Conservation (phyloP, 2,113 vertebrate species). For the Oenanthe oenanthe region DNA sequence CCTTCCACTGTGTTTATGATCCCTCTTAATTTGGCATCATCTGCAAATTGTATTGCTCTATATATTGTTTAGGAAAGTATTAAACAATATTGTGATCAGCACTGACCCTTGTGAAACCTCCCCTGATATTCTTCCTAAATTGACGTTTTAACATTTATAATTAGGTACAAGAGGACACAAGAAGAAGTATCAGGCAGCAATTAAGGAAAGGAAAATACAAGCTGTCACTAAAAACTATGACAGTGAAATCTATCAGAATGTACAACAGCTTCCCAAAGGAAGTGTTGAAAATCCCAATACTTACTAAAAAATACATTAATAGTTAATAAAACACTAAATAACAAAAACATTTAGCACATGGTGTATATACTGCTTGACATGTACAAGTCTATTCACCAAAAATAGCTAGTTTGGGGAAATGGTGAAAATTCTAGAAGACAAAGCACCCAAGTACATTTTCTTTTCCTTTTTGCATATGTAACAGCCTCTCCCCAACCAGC, state of each 20-base stretch:
- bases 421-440: slow-evolving; percentile 30
- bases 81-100: slow-evolving; percentile 54
- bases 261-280: slow-evolving; percentile 39
- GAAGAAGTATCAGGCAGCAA: slow-evolving; percentile 43
- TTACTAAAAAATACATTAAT: slow-evolving; percentile 41
- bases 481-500: slow-evolving; percentile 32
- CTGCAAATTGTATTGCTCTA: slow-evolving; percentile 50
- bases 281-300: neutral
- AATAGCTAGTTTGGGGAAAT: neutral
- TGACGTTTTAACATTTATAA: slow-evolving; percentile 56
- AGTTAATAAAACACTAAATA: slow-evolving; percentile 34
- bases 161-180: slow-evolving; percentile 56
- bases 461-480: slow-evolving; percentile 46
- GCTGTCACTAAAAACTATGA: slow-evolving; percentile 47
- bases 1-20: slow-evolving; percentile 66
- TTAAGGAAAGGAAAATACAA: slow-evolving; percentile 60
- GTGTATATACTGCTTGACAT: neutral
- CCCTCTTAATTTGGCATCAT: slow-evolving; percentile 69
- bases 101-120: slow-evolving; percentile 55
- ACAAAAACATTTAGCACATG: neutral
- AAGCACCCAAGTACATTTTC: slow-evolving; percentile 10
- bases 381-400: neutral
- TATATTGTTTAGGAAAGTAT: slow-evolving; percentile 62
- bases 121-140: slow-evolving; percentile 58
- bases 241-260: slow-evolving; percentile 39